A percentile compares a stretch with the other conserved stretches of the same genome.
Evolutionary conservation across 2,113 vertebrate genomes (phyloP).

Genomic region (Zosterops hypoxanthus): DNA sequence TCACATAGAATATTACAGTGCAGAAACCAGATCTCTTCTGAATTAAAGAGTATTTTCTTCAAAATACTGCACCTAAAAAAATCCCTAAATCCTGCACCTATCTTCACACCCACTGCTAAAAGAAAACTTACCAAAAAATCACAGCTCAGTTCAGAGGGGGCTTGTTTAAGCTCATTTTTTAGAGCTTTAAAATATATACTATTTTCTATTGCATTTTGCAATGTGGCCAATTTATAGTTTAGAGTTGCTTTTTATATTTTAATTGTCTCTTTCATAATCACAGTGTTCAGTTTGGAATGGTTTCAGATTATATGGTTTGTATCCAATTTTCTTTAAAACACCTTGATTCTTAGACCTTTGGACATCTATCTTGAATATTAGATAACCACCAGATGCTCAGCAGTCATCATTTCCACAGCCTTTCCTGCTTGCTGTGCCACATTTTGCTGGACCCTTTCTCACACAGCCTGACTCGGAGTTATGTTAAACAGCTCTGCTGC

Average conservation of each 20-base stretch:
- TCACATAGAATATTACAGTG: background rate
- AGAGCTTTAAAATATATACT: background rate
- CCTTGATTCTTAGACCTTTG: background rate
- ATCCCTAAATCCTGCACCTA: rapidly evolving
- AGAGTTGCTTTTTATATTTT: background rate
- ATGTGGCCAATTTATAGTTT: background rate
- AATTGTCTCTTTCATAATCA: background rate
- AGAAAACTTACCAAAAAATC: background rate
- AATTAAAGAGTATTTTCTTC: background rate
- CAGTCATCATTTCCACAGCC: background rate
- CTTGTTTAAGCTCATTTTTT: background rate
- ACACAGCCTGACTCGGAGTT: background rate
- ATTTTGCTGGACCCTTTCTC: background rate
- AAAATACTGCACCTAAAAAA: background rate
- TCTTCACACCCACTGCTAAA: rapidly evolving
- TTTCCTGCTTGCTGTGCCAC: background rate
- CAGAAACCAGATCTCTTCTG: background rate
- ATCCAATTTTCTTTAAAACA: background rate
- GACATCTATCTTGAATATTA: background rate
- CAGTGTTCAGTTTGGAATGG: background rate
- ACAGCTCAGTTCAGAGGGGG: background rate
- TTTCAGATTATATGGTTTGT: background rate
- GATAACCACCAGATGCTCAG: background rate
- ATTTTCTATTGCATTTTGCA: background rate
- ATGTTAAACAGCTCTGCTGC: background rate